phyloP scores from a whole-genome alignment of 2,888 invertebrate species.

The Cryptocheilus praepositus region DNA sequence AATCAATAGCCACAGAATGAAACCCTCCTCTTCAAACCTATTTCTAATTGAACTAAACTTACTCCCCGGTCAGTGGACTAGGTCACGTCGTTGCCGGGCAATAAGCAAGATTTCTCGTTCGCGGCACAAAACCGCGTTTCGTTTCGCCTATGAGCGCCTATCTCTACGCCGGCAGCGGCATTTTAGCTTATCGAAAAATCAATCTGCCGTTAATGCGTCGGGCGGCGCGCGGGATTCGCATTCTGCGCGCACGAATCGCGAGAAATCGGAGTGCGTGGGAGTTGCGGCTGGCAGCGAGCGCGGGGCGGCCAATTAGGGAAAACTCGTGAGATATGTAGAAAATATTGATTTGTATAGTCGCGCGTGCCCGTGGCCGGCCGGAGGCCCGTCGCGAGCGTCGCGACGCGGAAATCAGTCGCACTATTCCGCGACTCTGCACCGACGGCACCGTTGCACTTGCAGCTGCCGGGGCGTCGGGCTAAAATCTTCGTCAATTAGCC shows the following conservation, averaged over 20 bases:
- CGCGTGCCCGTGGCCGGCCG: slow-evolving; percentile 61
- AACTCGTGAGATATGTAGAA: slow-evolving; percentile 64
- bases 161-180: too few relatives aligned
- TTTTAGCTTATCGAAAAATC: neutral
- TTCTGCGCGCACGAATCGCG: neutral
- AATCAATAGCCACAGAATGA: too few relatives aligned
- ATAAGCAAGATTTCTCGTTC: too few relatives aligned
- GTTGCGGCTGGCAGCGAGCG: slow-evolving; percentile 15
- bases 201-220: neutral
- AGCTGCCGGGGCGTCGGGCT: neutral
- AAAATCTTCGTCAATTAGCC: too few relatives aligned
- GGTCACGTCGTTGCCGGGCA: too few relatives aligned
- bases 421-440: slow-evolving; percentile 40
- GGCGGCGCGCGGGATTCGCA: too few relatives aligned
- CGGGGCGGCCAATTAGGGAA: slow-evolving; percentile 55
- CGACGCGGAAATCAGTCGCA: slow-evolving; percentile 56
- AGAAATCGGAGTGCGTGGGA: slow-evolving; percentile 8
- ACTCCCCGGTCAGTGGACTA: too few relatives aligned
- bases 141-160: too few relatives aligned
- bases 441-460: slow-evolving; percentile 13
- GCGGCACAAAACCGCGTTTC: too few relatives aligned
- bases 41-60: too few relatives aligned
- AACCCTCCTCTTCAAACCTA: too few relatives aligned
- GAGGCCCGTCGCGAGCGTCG: slow-evolving; percentile 49
- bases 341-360: slow-evolving; percentile 66